Base-by-base conservation (phyloP, 2,888 invertebrate genomes). In the Mamestra brassicae region DNA sequence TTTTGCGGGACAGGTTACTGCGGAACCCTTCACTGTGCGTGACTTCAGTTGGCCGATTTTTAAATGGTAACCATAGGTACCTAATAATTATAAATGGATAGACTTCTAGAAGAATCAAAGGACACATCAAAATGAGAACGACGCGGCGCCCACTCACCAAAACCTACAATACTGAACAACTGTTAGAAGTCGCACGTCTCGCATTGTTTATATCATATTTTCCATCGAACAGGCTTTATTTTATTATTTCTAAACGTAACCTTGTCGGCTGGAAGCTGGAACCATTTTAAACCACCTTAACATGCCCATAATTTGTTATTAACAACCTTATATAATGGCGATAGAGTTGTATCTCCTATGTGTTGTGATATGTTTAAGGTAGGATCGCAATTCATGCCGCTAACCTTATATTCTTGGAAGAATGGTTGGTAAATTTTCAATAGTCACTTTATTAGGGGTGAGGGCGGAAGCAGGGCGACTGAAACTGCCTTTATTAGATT, bases 351-450 rank as follows among this genome's bases (percentile, higher is more conserved):
- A 74, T 87, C 89, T 91, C 13, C 47, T 10, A 67, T 79, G 81
- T 69, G 36, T 17, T 52, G 4, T 62, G 50, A 71, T 80, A 69
- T 73, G 82, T 87, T 91, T 91, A 90, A 89, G 88, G 91, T 90
- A 88, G 90, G 88, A 91, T 91, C 92, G 91, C 91, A 93, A 92
- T 93, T 93, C 92, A 91, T 91, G 90, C 91, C 85, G 89, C 93
- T 96, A 96, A 96, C 96, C 94, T 96, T 95, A 95, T 96, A 96
- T 94, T 94, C 94, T 92, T 91, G 91, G 92, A 94, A 96, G 96
- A 96, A 96, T 96, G 95, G 95, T 94, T 95, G 95, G 95, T 96
- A 96, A 96, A 96, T 97, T 96, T 96, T 97, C 97, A 96, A 97
- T 97, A 96, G 95, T 93, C 95, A 95, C 96, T 96, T 96, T 96